phyloP scores from a whole-genome alignment of 2,888 invertebrate genomes.

The Shargacucullia verbasci region DNA sequence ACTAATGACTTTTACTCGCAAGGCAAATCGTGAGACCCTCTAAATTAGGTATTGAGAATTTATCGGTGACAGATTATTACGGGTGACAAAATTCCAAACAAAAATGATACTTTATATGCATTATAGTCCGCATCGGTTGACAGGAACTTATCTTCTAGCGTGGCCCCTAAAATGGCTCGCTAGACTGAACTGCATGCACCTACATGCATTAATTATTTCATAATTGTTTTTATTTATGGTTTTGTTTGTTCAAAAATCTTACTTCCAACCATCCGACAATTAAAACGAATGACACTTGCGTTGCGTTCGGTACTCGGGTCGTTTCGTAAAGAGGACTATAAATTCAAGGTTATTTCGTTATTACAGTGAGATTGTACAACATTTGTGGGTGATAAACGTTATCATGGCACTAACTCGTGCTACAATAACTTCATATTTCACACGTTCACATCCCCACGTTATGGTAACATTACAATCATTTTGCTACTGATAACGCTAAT shows the following conservation, averaged over 20 bases:
- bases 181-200: too few relatives aligned
- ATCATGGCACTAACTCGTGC: conserved; percentile 78
- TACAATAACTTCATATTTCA: conserved; percentile 76
- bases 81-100: too few relatives aligned
- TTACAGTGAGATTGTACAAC: conserved; percentile 82
- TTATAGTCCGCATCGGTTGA: too few relatives aligned
- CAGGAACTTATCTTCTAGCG: too few relatives aligned
- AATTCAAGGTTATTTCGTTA: conserved; percentile 86
- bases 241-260: too few relatives aligned
- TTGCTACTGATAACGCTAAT: conserved; percentile 33
- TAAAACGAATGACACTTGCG: conserved; percentile 22
- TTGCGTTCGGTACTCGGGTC: conserved; percentile 72
- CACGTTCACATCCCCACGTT: conserved; percentile 60
- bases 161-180: too few relatives aligned
- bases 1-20: background rate
- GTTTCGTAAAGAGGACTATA: conserved; percentile 84
- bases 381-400: conserved; percentile 81
- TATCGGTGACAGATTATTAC: too few relatives aligned
- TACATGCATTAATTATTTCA: too few relatives aligned
- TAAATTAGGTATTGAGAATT: too few relatives aligned
- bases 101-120: too few relatives aligned
- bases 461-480: conserved; percentile 46
- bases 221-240: too few relatives aligned
- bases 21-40: too few relatives aligned
- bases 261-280: conserved; percentile 9